Conservation (phyloP, 2,888 invertebrate genomes). For the Eugnorisma glareosa region DNA sequence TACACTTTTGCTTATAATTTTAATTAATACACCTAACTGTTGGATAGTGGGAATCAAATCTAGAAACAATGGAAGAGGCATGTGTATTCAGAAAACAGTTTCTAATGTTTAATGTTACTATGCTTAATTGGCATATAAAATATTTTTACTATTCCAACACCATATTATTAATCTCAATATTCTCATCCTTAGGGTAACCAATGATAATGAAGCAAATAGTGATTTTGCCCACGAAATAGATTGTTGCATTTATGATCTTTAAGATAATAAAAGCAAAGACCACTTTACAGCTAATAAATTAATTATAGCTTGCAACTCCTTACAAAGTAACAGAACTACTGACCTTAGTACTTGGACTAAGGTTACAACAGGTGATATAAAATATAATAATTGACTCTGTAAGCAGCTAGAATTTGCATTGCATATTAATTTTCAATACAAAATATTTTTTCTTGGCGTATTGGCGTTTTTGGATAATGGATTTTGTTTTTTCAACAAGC, state of each 20-base stretch:
- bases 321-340: conserved; percentile 63
- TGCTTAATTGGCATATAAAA: conserved; percentile 66
- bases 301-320: conserved; percentile 58
- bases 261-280: conserved; percentile 55
- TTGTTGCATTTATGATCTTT: conserved; percentile 62
- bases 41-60: conserved; percentile 84
- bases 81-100: conserved; percentile 81
- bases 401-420: conserved; percentile 33
- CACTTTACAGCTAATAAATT: conserved; percentile 63
- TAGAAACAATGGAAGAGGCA: conserved; percentile 81
- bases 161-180: conserved; percentile 21
- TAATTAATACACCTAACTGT: conserved; percentile 85
- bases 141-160: conserved; percentile 37
- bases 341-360: conserved; percentile 57
- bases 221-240: conserved; percentile 40
- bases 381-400: conserved; percentile 38
- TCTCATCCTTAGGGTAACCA: background rate
- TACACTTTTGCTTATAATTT: conserved; percentile 84
- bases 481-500: conserved; percentile 7
- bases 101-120: conserved; percentile 76
- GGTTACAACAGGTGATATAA: conserved; percentile 58
- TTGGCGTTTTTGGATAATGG: background rate
- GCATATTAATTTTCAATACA: conserved; percentile 15
- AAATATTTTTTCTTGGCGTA: conserved; percentile 16
- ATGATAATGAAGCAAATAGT: conserved; percentile 13